Evolutionary conservation across 2,888 invertebrate genomes (phyloP).

Genomic region (Trissolcus japonicus): DNA sequence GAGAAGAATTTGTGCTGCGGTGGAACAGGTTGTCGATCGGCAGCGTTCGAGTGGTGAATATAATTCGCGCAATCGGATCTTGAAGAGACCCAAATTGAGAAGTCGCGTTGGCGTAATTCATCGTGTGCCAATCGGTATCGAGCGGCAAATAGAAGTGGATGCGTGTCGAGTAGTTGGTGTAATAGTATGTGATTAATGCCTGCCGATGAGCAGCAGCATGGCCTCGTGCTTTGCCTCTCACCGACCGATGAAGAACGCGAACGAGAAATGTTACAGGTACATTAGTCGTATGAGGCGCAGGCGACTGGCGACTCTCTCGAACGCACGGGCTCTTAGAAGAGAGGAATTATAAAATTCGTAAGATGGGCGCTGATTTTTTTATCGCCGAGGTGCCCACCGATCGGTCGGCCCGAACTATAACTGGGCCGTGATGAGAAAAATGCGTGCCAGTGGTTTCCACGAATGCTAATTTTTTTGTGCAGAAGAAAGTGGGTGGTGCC

Average conservation of each 20-base stretch:
- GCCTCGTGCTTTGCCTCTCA: slow-evolving; percentile 42
- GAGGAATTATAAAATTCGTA: slow-evolving; percentile 6
- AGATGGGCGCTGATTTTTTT: background rate
- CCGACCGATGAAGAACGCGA: slow-evolving; percentile 36
- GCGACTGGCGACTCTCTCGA: background rate
- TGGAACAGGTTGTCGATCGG: slow-evolving; percentile 2
- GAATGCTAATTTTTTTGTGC: slow-evolving; percentile 48
- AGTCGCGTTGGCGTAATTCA: slow-evolving; percentile 27
- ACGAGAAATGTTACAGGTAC: slow-evolving; percentile 41
- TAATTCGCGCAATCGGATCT: slow-evolving; percentile 15
- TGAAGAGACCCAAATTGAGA: slow-evolving; percentile 12
- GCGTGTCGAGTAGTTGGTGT: slow-evolving; percentile 50
- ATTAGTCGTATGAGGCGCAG: slow-evolving; percentile 4
- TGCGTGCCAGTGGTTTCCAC: slow-evolving; percentile 33
- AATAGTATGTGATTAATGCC: slow-evolving; percentile 55
- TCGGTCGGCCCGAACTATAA: background rate
- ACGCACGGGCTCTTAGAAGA: background rate
- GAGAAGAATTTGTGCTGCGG: background rate
- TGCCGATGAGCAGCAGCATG: slow-evolving; percentile 49
- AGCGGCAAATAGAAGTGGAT: slow-evolving; percentile 40
- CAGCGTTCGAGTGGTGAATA: slow-evolving; percentile 2
- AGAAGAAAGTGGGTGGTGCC: slow-evolving; percentile 49
- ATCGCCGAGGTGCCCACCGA: background rate
- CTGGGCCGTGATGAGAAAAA: slow-evolving; percentile 37
- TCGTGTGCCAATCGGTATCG: slow-evolving; percentile 32